phyloP scores from a whole-genome alignment of 2,797 vertebrate species.

The Agapornis canus region DNA sequence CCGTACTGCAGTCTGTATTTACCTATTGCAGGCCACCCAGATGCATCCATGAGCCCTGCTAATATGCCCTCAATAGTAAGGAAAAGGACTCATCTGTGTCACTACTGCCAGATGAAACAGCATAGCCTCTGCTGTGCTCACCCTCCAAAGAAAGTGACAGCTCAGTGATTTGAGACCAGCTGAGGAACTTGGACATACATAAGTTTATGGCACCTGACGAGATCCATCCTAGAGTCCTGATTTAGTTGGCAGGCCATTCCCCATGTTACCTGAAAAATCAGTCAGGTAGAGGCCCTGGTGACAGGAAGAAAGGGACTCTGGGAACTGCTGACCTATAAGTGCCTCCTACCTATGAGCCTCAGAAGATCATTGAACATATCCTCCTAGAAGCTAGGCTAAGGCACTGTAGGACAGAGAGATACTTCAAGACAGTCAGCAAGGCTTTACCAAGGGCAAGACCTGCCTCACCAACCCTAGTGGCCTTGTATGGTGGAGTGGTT shows the following conservation, averaged over 20 bases:
- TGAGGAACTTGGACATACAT: accelerated
- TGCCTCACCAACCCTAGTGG: not conserved
- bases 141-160: not conserved
- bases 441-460: not conserved
- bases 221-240: not conserved
- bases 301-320: not conserved
- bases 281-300: not conserved
- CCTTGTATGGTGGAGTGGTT: not conserved
- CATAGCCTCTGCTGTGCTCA: accelerated
- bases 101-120: not conserved
- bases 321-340: not conserved
- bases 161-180: not conserved
- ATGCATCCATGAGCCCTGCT: not conserved
- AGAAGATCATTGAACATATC: not conserved
- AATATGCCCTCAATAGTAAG: not conserved
- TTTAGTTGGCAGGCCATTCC: not conserved
- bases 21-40: not conserved
- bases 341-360: not conserved
- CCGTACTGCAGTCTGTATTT: not conserved
- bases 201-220: not conserved
- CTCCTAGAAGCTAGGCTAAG: not conserved
- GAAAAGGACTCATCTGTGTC: not conserved
- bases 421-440: not conserved
- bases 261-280: not conserved
- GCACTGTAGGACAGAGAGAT: not conserved